Evolutionary conservation across 1,140 invertebrate species (phyloP).

Genomic region (Myzus persicae): DNA sequence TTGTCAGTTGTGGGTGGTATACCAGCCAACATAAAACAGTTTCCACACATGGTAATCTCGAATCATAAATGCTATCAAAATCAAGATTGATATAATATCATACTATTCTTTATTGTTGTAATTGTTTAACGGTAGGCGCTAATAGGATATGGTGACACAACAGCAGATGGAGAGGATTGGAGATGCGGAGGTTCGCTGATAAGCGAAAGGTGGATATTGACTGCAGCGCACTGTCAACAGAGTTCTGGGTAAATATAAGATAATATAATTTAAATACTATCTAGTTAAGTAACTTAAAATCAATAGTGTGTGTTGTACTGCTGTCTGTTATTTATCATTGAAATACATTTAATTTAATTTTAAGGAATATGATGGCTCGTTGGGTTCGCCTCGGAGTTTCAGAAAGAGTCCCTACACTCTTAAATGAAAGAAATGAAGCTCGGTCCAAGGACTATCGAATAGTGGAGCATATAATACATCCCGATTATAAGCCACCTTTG

Average conservation of each 20-base stretch:
- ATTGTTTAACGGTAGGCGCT: background rate
- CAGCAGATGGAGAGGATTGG: background rate
- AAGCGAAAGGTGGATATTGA: slow-evolving; percentile 11
- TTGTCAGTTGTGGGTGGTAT: background rate
- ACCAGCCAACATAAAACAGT: background rate
- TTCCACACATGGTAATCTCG: slow-evolving; percentile 23
- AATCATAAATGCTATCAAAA: no score
- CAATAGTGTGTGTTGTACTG: background rate
- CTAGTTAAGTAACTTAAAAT: background rate
- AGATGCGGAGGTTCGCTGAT: slow-evolving; percentile 36
- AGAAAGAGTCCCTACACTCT: slow-evolving; percentile 57
- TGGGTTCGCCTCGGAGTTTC: slow-evolving; percentile 63
- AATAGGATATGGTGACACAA: background rate
- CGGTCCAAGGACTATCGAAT: slow-evolving; percentile 62
- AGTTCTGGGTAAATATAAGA: background rate
- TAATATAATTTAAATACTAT: background rate
- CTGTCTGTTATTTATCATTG: background rate
- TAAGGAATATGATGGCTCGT: slow-evolving; percentile 22
- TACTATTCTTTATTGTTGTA: background rate
- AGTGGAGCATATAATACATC: slow-evolving; percentile 65
- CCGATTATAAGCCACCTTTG: slow-evolving; percentile 64
- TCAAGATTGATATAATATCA: background rate
- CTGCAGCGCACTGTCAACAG: slow-evolving; percentile 7
- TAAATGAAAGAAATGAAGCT: slow-evolving; percentile 60
- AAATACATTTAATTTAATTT: background rate